phyloP scores from a whole-genome alignment of 2,113 vertebrate species.

The Ailuropoda melanoleuca region DNA sequence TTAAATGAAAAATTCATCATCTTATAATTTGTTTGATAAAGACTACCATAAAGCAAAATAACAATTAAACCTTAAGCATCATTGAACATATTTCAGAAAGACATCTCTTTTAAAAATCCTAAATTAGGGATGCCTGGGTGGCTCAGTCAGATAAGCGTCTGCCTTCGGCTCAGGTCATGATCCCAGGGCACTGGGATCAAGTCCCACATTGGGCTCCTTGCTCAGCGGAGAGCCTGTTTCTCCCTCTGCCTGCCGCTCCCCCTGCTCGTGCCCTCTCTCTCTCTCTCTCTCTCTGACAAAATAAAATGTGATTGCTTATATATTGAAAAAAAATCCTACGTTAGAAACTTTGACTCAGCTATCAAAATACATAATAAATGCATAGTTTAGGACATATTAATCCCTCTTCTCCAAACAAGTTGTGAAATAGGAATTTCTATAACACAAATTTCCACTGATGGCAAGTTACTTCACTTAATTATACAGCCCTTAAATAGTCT shows the following conservation, averaged over 20 bases:
- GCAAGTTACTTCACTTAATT: constrained; percentile 52
- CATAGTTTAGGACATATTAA: not conserved
- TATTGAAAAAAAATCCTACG: not conserved
- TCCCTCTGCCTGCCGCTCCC: too few species aligned
- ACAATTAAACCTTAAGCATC: not conserved
- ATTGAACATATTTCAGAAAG: not conserved
- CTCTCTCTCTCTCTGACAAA: too few species aligned
- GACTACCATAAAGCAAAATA: not conserved
- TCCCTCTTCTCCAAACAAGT: not conserved
- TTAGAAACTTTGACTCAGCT: not conserved
- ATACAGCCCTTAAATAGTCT: not conserved
- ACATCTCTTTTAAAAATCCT: not conserved
- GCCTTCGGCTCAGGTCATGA: too few species aligned
- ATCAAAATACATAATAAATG: not conserved
- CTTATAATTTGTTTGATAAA: not conserved
- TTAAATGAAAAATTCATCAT: not conserved
- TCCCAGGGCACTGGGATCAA: too few species aligned
- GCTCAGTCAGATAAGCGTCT: too few species aligned
- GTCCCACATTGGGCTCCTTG: too few species aligned
- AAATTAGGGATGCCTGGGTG: not conserved
- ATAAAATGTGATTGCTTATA: too few species aligned
- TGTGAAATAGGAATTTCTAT: constrained; percentile 26
- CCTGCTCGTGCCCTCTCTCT: too few species aligned
- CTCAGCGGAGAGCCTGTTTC: too few species aligned
- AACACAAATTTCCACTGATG: constrained; percentile 17